Evolutionary conservation across 2,888 invertebrate genomes (phyloP), one percentile per base, ranked within the genome.

Genomic region (Phania funesta): DNA sequence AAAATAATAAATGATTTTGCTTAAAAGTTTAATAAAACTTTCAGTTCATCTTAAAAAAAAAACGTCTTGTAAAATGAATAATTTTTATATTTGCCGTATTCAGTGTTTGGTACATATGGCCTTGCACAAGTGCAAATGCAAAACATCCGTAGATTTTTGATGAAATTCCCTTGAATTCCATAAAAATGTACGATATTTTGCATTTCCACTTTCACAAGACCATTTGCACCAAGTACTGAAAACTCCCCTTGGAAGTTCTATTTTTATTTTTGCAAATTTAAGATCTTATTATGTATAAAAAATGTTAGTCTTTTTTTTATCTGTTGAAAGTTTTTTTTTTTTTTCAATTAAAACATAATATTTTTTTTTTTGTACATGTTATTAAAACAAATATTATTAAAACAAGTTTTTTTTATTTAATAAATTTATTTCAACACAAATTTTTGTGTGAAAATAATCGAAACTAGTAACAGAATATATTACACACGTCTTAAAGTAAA

Each of bases 321-420:
- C n/a, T n/a, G n/a, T n/a, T n/a, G n/a, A n/a, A n/a, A n/a, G n/a
- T 20, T 56, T 62, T 38, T 38, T 26, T 65, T 44, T 65, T n/a
- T 65, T 65, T 65, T 3, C n/a, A 16, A 20, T 18, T 62, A n/a
- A 50, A 26, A 52, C 54, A n/a, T 54, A 41, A 4, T 26, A 65
- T 29, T 77, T 62, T 74, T 65, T 35, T 79, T 67, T 79, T 75
- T 83, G n/a, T 83, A 80, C 76, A 54, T 83, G 79, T 83, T 76
- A 75, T 83, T 48, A 35, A 83, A 79, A 79, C 80, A 83, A 67
- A 83, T 83, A 83, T 58, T 65, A 35, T 54, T 54, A 46, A 62
- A 62, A 44, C 18, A 32, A 60, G 20, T 44, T 64, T 54, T 50
- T 44, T 70, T 64, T 18, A 22, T 71, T 75, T 50, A 18, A 32